Percentiles rank a stretch among this genome's conserved stretches.
phyloP scores from a whole-genome alignment of 2,113 vertebrate species.

The Terrapene triunguis region DNA sequence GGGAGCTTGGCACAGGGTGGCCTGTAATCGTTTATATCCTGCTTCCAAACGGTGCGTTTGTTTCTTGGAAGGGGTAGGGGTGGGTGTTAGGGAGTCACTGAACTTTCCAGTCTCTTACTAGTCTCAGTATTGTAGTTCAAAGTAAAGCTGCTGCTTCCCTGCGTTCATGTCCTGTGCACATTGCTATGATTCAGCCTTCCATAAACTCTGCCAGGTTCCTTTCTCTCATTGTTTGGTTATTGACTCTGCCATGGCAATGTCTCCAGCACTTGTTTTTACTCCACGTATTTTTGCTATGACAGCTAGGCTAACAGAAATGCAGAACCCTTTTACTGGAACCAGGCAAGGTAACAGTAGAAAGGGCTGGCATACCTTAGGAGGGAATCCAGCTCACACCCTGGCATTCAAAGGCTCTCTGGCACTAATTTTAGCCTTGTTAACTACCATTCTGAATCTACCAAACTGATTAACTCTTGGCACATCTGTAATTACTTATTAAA shows the following conservation, averaged over 20 bases:
- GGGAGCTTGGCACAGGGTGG: not conserved
- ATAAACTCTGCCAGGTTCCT: not conserved
- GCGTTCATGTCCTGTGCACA: not conserved
- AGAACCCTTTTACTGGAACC: not conserved
- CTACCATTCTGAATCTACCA: conserved; percentile 70
- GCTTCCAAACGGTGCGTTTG: not conserved
- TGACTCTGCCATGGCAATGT: not conserved
- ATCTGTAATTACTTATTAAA: conserved; percentile 68
- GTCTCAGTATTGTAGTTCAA: not conserved
- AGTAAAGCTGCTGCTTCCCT: not conserved
- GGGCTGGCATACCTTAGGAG: not conserved
- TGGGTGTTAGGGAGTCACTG: not conserved
- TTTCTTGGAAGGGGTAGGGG: not conserved
- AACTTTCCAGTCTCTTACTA: not conserved
- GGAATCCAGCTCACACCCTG: not conserved
- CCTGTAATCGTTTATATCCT: not conserved
- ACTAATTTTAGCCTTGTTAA: conserved; percentile 70
- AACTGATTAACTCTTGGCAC: conserved; percentile 71
- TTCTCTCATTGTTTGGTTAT: not conserved
- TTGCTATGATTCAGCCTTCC: not conserved
- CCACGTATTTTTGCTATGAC: not conserved
- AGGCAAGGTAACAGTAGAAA: not conserved
- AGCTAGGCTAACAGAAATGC: not conserved
- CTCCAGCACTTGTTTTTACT: not conserved
- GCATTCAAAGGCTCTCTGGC: conserved; percentile 64